Base-by-base conservation (phyloP, 2,888 invertebrate species). In the Erynnis tages region DNA sequence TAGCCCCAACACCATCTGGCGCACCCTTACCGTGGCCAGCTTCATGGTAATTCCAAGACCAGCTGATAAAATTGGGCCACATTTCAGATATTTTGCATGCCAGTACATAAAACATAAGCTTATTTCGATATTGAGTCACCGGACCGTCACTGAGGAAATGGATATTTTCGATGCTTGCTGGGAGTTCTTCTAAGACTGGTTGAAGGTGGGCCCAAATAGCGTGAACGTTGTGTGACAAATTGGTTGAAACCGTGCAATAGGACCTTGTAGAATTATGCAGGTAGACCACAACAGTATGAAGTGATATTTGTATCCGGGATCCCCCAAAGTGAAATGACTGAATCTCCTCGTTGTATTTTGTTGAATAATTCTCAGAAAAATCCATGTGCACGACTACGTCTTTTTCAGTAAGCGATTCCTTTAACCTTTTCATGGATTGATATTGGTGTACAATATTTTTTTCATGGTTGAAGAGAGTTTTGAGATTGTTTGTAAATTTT, bases 111-210 rank as follows among this genome's bases (percentile, higher is more conserved):
- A 35, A 17, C 35, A 35, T 35, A 5, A 10, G 1, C 10, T 35
- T 35, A n/a, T 35, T 35, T 4, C 35, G 1, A 10, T 35, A 35
- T 17, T 35, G 35, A 2, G 35, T 35, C 4, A 35, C 35, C 4
- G 35, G 19, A 16, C 35, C 35, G 10, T 35, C 35, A 19, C 35
- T 35, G n/a, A 35, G 10, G 4, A 35, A 35, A 4, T 35, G 35
- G 3, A 35, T 4, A 3, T 35, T 35, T 35, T 35, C 19, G 4
- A 34, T 19, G 4, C 1, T 35, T n/a, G 10, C 4, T 16, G 19
- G 35, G 4, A 35, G 10, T 10, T 8, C 1, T 10, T 2, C 10
- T 1, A 35, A 6, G 1, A 35, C 35, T 6, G 35, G 35, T 19
- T 35, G 1, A 4, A 35, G n/a, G n/a, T n/a, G n/a, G n/a, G n/a